Percentiles rank a stretch among this genome's conserved stretches.
Evolutionary conservation across 2,113 vertebrate genomes (phyloP).

Genomic region (Promerops cafer): DNA sequence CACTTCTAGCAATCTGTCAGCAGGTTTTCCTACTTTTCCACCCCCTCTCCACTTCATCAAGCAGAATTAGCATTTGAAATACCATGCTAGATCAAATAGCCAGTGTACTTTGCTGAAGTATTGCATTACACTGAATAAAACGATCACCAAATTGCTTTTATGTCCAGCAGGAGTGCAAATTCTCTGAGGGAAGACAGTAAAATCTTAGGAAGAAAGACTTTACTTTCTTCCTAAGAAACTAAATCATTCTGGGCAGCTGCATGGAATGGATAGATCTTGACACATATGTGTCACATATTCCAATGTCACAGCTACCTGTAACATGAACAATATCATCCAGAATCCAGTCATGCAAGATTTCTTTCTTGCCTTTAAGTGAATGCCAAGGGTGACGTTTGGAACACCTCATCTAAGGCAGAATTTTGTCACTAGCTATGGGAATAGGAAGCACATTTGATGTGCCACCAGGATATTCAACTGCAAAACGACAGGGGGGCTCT

Average conservation of each 20-base stretch:
- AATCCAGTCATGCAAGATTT: fast-evolving
- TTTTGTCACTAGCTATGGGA: not conserved
- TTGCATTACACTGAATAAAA: conserved; percentile 24
- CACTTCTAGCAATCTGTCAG: not conserved
- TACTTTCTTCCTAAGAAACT: not conserved
- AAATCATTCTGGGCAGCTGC: not conserved
- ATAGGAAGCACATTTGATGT: not conserved
- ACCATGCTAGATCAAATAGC: not conserved
- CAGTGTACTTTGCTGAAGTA: not conserved
- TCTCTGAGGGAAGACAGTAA: not conserved
- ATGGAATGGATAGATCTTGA: not conserved
- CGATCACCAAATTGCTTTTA: not conserved
- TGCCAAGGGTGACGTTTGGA: fast-evolving
- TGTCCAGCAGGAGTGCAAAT: not conserved
- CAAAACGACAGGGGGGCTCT: not conserved
- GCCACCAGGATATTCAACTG: not conserved
- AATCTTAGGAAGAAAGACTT: not conserved
- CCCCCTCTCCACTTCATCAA: not conserved
- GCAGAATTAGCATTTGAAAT: not conserved
- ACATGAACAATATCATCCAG: fast-evolving
- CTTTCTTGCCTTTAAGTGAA: not conserved
- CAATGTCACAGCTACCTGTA: not conserved
- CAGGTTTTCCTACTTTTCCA: not conserved
- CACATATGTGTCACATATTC: fast-evolving
- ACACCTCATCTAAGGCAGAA: not conserved